Evolutionary conservation across 1,140 invertebrate species (phyloP).

Genomic region (Lordiphosa stackelbergi): DNA sequence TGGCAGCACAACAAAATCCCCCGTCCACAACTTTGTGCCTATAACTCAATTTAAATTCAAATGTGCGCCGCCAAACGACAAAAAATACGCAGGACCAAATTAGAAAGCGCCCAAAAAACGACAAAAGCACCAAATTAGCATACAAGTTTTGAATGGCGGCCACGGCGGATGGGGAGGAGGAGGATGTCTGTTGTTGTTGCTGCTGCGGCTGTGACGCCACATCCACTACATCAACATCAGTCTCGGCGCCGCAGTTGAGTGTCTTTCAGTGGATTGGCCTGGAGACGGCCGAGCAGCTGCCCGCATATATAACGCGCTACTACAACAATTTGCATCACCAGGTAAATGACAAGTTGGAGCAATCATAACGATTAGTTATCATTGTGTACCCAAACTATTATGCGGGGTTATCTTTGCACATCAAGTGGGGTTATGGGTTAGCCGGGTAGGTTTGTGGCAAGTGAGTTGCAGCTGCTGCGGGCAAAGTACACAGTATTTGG

Average conservation of each 20-base stretch:
- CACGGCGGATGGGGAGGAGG: slow-evolving; percentile 26
- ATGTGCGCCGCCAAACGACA: slow-evolving; percentile 33
- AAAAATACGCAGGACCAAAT: slow-evolving; percentile 23
- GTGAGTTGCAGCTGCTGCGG: slow-evolving; percentile 1
- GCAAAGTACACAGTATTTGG: background rate
- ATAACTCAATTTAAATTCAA: slow-evolving; percentile 75
- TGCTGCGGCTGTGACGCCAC: slow-evolving; percentile 38
- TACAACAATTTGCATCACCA: slow-evolving; percentile 81
- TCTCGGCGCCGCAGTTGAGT: slow-evolving; percentile 25
- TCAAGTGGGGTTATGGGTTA: slow-evolving; percentile 6
- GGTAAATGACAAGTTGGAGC: slow-evolving; percentile 78
- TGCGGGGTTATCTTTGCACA: background rate
- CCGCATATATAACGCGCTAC: slow-evolving; percentile 84
- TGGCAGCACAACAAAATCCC: slow-evolving; percentile 52
- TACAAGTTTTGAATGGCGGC: slow-evolving; percentile 50
- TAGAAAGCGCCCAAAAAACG: slow-evolving; percentile 20
- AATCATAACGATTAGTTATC: slow-evolving; percentile 10
- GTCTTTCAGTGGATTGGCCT: slow-evolving; percentile 82
- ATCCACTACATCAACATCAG: slow-evolving; percentile 21
- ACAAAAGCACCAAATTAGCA: slow-evolving; percentile 37
- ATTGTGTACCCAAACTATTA: background rate
- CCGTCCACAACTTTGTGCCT: slow-evolving; percentile 17
- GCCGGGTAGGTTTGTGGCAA: slow-evolving; percentile 1
- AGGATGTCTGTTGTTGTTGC: slow-evolving; percentile 47
- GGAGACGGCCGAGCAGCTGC: slow-evolving; percentile 81